Base-by-base conservation (phyloP, 2,888 invertebrate species). In the Junonia oenone region DNA sequence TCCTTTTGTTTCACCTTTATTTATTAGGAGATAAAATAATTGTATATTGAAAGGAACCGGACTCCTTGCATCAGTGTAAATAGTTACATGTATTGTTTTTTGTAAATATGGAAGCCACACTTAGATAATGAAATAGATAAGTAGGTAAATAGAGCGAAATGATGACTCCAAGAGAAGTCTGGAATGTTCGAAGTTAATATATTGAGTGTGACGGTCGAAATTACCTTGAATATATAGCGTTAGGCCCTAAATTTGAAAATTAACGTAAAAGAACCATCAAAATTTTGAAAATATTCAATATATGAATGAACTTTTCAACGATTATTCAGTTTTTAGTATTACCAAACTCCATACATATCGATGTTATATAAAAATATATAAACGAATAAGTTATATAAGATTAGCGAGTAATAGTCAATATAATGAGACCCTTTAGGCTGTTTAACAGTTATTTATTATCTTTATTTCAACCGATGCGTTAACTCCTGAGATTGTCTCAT, bases 51-150 rank as follows among this genome's bases (percentile, higher is more conserved):
- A 78, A 81, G 90, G 91, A 90, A 91, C 90, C 90, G 69, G 75
- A 91, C 84, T 90, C 90, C 91, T 91, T 90, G 90, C 90, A 90
- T 81, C 78, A 82, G 80, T 89, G 86, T 89, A 86, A 55, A 87
- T 86, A 89, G 55, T 73, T 73, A 72, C 71, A 76, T 75, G 33
- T 46, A 58, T 57, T 50, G 68, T 71, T 69, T 72, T 64, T 50
- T 86, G 84, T 85, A 84, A 68, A 87, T 84, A 67, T 59, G 59
- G 65, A 71, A 72, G 73, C 76, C 75, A 78, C 75, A 68, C 69
- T 68, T 78, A 76, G 76, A 56, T 69, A 73, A 71, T 61, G 62
- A 68, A 65, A 65, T 66, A 69, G 68, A 66, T 66, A 75, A 75
- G 68, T 83, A 83, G 82, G 58, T 55, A 68, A 76, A 76, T 80